Conservation (phyloP, 2,888 invertebrate species). For the Amblyjoppa fuscipennis region DNA sequence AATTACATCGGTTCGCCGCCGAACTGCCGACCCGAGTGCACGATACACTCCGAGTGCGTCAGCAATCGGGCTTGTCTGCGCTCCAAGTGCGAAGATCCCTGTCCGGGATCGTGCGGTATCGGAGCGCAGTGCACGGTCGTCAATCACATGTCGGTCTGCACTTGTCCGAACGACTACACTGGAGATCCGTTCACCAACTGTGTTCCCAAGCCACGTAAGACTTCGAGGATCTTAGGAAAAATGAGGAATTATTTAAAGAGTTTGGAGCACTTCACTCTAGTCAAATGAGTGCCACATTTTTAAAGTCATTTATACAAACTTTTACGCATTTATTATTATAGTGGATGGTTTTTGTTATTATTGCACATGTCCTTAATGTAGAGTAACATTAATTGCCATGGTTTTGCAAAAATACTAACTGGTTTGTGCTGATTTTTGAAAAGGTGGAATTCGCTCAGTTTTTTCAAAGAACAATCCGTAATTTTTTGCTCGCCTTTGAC, state of each 20-base stretch:
- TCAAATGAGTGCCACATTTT: too few species aligned
- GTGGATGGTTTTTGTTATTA: too few species aligned
- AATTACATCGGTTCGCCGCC: conserved; percentile 86
- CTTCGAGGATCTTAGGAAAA: neutral
- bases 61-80: conserved; percentile 92
- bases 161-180: conserved; percentile 89
- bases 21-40: conserved; percentile 90
- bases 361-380: too few species aligned
- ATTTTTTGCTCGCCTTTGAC: too few species aligned
- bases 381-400: too few species aligned
- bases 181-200: conserved; percentile 91
- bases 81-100: conserved; percentile 92
- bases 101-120: conserved; percentile 91
- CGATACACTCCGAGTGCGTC: conserved; percentile 91
- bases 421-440: too few species aligned
- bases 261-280: too few species aligned
- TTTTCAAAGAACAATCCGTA: too few species aligned
- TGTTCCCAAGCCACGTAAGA: conserved; percentile 76
- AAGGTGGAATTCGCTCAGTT: too few species aligned
- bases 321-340: too few species aligned
- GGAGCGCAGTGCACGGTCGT: conserved; percentile 89
- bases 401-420: too few species aligned
- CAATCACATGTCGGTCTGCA: conserved; percentile 91
- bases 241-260: neutral
- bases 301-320: too few species aligned